Evolutionary conservation across 2,888 invertebrate species (phyloP), one percentile per base, ranked within the genome.

Genomic region (Cheilosia variabilis): DNA sequence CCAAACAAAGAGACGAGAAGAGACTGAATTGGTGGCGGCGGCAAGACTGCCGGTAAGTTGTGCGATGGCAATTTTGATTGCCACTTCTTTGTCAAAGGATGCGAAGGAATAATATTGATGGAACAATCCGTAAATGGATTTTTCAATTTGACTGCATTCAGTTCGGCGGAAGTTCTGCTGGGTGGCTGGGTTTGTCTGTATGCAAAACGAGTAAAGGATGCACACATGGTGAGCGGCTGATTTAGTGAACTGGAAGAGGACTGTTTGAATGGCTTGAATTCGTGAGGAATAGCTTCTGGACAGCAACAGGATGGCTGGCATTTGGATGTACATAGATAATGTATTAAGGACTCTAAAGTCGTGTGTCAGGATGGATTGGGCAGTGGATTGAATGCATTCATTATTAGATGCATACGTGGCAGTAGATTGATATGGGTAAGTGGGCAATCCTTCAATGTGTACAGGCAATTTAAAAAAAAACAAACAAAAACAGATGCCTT

Each of bases 71-170:
- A 86, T 86, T 86, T 81, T 86, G 86, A 86, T 86, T 86, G 86
- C 81, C 81, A 86, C 86, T 81, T 86, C 81, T 80, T 84, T 84
- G 80, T 86, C 86, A 86, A 86, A 81, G 86, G 72, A 68, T 81
- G 72, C 76, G 76, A 76, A 63, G 72, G 81, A 72, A 86, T 86
- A 86, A 86, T 86, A 86, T 86, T 86, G 86, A 86, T 86, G 86
- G 76, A 86, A 86, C 86, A 86, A 86, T 86, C 77, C 86, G 81
- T 81, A 86, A 81, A 86, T 86, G 75, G 86, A 86, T 86, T 86
- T 86, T 86, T 86, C 86, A 86, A 86, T 86, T 86, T 86, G 76
- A 81, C 76, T 86, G 86, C 68, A 77, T 76, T 72, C 72, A 45
- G 52, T 71, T 41, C 72, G 31, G 52, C 55, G 37, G 15, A 52